These are phyloP conservation scores for Cheilosia variabilis DNA, from an alignment of 2,888 invertebrate species.

Conservation along the genomic window DNA sequence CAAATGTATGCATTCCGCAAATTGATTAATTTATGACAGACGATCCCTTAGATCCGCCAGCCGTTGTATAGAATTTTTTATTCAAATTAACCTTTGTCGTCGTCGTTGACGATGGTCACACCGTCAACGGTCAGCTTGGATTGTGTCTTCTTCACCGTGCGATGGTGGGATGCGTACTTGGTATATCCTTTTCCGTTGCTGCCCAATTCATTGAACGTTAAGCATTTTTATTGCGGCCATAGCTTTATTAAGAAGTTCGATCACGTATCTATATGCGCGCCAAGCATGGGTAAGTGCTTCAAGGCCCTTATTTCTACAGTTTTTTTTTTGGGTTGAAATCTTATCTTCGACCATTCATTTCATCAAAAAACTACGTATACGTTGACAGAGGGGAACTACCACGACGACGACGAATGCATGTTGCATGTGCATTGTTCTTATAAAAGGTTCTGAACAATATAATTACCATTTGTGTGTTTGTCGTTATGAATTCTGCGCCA, in stretches of 20 bases:
- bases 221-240: conserved; percentile 10
- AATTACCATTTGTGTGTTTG: conserved; percentile 62
- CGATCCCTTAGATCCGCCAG: conserved; percentile 42
- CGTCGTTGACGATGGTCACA: conserved; percentile 24
- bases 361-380: background rate
- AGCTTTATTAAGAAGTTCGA: conserved; percentile 51
- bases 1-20: conserved; percentile 48
- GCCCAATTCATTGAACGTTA: conserved; percentile 45
- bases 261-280: conserved; percentile 60
- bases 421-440: conserved; percentile 34
- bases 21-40: conserved; percentile 55
- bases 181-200: conserved; percentile 60
- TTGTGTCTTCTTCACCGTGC: conserved; percentile 28
- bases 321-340: background rate
- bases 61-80: conserved; percentile 33
- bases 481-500: conserved; percentile 53
- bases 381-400: conserved; percentile 10
- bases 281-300: conserved; percentile 35
- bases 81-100: conserved; percentile 46
- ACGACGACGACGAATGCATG: conserved; percentile 42
- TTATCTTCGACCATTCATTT: conserved; percentile 53
- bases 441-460: conserved; percentile 42
- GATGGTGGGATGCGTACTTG: conserved; percentile 14
- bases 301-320: conserved; percentile 35
- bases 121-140: conserved; percentile 22